phyloP scores from a whole-genome alignment of 1,140 invertebrate genomes.

The Meloidogyne chitwoodi region DNA sequence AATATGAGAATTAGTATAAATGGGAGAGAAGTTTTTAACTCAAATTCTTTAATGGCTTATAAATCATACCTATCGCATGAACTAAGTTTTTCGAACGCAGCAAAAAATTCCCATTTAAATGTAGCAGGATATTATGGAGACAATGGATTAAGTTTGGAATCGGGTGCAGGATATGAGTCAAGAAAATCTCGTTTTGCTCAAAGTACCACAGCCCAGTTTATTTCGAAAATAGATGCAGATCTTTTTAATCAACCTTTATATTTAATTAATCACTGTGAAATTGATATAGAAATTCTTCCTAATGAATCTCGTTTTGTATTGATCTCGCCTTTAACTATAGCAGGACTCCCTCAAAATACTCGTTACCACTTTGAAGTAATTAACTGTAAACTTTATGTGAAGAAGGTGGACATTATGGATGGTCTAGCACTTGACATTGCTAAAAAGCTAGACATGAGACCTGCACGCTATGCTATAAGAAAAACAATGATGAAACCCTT shows the following conservation, averaged over 20 bases:
- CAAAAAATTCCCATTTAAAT: not conserved
- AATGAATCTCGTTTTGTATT: not conserved
- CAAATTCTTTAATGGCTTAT: constrained; percentile 1
- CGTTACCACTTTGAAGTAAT: not conserved
- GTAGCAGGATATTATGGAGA: not conserved
- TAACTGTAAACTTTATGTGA: not conserved
- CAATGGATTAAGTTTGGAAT: not conserved
- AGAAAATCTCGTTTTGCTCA: not conserved
- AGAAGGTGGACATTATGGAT: constrained; percentile 21
- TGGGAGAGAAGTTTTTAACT: constrained; percentile 2
- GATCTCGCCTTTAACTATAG: not conserved
- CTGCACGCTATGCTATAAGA: constrained; percentile 10
- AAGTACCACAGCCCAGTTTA: not conserved
- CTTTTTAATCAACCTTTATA: constrained; percentile 9
- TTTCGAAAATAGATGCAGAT: not conserved
- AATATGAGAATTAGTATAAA: constrained; percentile 2
- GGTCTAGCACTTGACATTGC: constrained; percentile 15
- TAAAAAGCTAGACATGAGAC: not conserved
- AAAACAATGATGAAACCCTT: constrained; percentile 14
- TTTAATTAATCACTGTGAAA: not conserved
- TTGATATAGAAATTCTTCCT: not conserved
- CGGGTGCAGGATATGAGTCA: not conserved
- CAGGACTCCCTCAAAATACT: not conserved
- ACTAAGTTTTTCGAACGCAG: not conserved
- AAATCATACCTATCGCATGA: not conserved